phyloP scores from a whole-genome alignment of 2,113 vertebrate genomes.

The Benitochromis conjunctus region DNA sequence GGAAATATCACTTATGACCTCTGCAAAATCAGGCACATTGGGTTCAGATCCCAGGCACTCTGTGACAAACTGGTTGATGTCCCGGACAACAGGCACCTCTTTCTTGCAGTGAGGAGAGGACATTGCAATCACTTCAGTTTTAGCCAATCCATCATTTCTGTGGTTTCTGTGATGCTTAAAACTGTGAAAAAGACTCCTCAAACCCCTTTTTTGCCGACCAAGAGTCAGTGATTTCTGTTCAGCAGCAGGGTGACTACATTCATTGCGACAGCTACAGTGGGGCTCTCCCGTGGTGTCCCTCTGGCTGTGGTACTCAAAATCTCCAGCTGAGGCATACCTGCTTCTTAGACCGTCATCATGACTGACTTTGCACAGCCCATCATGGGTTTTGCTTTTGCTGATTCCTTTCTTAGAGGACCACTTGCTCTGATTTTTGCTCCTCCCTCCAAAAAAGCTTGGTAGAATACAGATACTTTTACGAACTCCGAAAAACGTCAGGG shows the following conservation, averaged over 20 bases:
- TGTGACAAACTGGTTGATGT: slow-evolving; percentile 25
- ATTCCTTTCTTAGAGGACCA: slow-evolving; percentile 80
- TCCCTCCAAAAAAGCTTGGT: slow-evolving; percentile 89
- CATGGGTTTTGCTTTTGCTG: slow-evolving; percentile 89
- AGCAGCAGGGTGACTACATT: slow-evolving; percentile 49
- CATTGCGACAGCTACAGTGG: slow-evolving; percentile 48
- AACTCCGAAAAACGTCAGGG: slow-evolving; percentile 90
- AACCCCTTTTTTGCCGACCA: slow-evolving; percentile 82
- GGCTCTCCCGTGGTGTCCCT: slow-evolving; percentile 57
- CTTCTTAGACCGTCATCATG: slow-evolving; percentile 56
- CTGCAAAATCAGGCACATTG: slow-evolving; percentile 65
- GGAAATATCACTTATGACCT: slow-evolving; percentile 20
- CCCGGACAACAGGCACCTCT: slow-evolving; percentile 55
- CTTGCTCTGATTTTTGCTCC: slow-evolving; percentile 80
- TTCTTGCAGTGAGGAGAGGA: slow-evolving; percentile 40
- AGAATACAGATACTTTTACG: slow-evolving; percentile 90
- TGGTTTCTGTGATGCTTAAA: slow-evolving; percentile 86
- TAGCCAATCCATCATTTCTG: slow-evolving; percentile 76
- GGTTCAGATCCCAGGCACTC: slow-evolving; percentile 66
- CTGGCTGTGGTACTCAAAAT: slow-evolving; percentile 64
- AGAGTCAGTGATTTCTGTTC: slow-evolving; percentile 80
- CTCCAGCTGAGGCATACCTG: slow-evolving; percentile 49
- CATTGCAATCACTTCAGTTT: slow-evolving; percentile 65
- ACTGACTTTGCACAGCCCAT: slow-evolving; percentile 77
- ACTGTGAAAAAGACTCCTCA: slow-evolving; percentile 90